Base-by-base conservation (phyloP, 1,140 invertebrate species). In the Ostrea denselamellosa region DNA sequence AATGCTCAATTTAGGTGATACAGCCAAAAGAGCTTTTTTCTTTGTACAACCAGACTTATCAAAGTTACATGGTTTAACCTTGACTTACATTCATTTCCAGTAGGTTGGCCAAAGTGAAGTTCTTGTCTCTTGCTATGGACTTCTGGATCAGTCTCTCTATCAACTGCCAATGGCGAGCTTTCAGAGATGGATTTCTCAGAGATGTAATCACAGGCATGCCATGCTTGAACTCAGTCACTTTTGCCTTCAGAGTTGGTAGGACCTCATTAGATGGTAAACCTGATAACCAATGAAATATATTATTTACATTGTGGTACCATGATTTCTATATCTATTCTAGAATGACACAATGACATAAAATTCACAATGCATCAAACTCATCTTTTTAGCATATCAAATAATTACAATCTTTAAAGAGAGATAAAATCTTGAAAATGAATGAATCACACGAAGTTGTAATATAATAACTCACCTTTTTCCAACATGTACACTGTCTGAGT, bases 171-270 rank as follows among this genome's bases (percentile, higher is more conserved):
- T 95, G 95, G 28, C 95, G 91, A 8, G 91, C 89, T 83, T 93
- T 90, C 51, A 95, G 91, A 22, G 92, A 93, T 34, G 94, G 94
- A 89, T 95, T 95, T n/a, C 94, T 86, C 8, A 95, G 89, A 85
- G 93, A 93, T 17, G 93, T 93, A 83, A 95, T 94, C 10, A 95
- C 93, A 19, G 95, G 95, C 93, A 95, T 95, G 96, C 96, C 95
- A 96, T 97, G 88, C 91, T 97, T 97, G 90, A 98, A 97, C 10
- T 96, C 94, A 90, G 97, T 96, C 0, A 98, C 97, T 81, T 96
- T 96, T 87, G 96, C 96, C 92, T 97, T 97, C 10, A 98, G 95
- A 58, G 95, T 95, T 0, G 97, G 96, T 0, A 98, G 95, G 53
- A 98, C 96, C 89, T 97, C 96, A 94, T 98, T 98, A 2, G 95